Conservation (phyloP, 2,113 vertebrate species). For the Manacus vitellinus region DNA sequence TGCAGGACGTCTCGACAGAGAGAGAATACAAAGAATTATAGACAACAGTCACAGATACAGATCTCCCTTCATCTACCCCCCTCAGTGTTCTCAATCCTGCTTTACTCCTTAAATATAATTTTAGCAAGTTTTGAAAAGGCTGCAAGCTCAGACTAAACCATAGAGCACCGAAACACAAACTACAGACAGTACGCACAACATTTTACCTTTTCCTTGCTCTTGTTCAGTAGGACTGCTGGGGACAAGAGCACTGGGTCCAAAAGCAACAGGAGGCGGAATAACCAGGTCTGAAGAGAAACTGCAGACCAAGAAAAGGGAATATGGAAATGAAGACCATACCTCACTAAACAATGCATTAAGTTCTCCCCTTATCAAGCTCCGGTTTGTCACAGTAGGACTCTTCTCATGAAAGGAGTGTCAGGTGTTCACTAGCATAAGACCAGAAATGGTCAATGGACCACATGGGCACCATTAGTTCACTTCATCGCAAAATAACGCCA, state of each 20-base stretch:
- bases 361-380: not conserved
- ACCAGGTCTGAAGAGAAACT: conserved; percentile 84
- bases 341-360: not conserved
- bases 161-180: not conserved
- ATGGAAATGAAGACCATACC: not conserved
- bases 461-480: not conserved
- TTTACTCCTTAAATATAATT: not conserved
- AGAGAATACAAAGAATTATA: not conserved
- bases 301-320: not conserved
- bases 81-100: not conserved
- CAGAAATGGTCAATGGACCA: not conserved
- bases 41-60: not conserved
- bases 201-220: conserved; percentile 74
- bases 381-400: not conserved
- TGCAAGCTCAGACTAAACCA: not conserved
- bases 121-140: not conserved
- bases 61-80: not conserved
- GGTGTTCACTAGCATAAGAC: not conserved
- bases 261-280: conserved; percentile 77
- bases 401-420: not conserved
- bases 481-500: not conserved
- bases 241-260: conserved; percentile 79
- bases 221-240: conserved; percentile 89
- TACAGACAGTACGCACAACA: not conserved
- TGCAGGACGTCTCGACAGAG: not conserved